Percentiles rank a stretch among this genome's conserved stretches.
Evolutionary conservation across 2,113 vertebrate genomes (phyloP).

Genomic region (Rhinoderma darwinii): DNA sequence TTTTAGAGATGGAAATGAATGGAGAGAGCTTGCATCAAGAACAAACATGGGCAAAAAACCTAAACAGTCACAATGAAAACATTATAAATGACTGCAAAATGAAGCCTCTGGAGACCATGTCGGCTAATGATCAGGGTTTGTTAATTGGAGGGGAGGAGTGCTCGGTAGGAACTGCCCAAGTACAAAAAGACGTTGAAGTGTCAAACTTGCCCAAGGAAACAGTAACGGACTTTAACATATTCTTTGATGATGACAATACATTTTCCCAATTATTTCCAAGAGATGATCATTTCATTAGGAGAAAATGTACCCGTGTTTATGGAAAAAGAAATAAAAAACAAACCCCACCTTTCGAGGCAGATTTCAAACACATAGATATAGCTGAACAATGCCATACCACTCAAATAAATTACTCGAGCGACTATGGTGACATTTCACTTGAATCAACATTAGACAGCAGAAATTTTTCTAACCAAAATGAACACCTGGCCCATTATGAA

Average conservation of each 20-base stretch:
- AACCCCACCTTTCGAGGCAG: not conserved
- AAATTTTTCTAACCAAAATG: constrained; percentile 29
- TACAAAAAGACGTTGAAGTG: rapidly evolving
- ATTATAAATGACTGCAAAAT: constrained; percentile 34
- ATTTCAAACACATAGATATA: not conserved
- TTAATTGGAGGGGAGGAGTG: rapidly evolving
- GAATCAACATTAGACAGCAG: constrained; percentile 77
- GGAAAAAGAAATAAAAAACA: constrained; percentile 84
- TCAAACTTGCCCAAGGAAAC: constrained; percentile 46
- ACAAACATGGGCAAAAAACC: constrained; percentile 18
- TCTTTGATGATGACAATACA: constrained; percentile 83
- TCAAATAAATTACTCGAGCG: constrained; percentile 74
- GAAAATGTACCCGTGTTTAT: constrained; percentile 87
- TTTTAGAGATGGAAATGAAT: not conserved
- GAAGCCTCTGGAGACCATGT: not conserved
- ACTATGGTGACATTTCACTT: constrained; percentile 80
- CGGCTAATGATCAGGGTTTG: not conserved
- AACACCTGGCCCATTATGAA: constrained; percentile 58
- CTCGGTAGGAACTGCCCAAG: not conserved
- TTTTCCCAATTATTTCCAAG: constrained; percentile 90
- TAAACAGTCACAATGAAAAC: constrained; percentile 53
- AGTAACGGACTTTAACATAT: constrained; percentile 70
- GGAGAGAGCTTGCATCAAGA: not conserved
- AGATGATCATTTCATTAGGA: constrained; percentile 79
- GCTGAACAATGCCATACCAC: constrained; percentile 51